These are phyloP conservation scores for Dicerorhinus sumatrensis DNA, from an alignment of 2,113 vertebrate genomes.

Conservation along the genomic window DNA sequence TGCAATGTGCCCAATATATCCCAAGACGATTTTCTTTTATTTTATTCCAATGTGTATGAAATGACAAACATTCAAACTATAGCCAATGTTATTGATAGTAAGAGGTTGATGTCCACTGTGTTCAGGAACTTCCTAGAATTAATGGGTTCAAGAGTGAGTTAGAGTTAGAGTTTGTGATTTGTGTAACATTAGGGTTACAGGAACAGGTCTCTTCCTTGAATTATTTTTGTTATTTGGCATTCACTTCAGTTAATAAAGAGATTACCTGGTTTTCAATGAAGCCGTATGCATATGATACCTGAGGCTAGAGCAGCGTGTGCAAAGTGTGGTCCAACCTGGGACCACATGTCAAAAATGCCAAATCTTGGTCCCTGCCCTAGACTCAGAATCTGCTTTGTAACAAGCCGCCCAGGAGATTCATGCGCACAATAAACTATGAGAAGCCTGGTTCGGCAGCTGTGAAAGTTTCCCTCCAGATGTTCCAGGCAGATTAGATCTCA, in stretches of 20 bases:
- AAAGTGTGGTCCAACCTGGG: background rate
- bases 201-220: background rate
- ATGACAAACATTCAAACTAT: slow-evolving; percentile 34
- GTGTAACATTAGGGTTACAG: slow-evolving; percentile 20
- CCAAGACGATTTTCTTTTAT: slow-evolving; percentile 32
- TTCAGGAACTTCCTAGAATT: slow-evolving; percentile 44
- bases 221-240: slow-evolving; percentile 24
- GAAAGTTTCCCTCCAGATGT: slow-evolving; percentile 5
- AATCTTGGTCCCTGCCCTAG: background rate
- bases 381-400: slow-evolving; percentile 39
- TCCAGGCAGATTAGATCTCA: background rate
- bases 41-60: background rate
- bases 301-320: background rate
- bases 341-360: slow-evolving; percentile 51
- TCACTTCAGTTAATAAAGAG: slow-evolving; percentile 50
- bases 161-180: background rate
- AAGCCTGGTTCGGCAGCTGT: background rate
- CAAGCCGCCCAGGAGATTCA: background rate
- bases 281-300: background rate
- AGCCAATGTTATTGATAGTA: background rate
- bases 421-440: background rate
- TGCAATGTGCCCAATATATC: slow-evolving; percentile 26
- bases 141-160: background rate
- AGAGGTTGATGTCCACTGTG: background rate
- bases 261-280: background rate